Base-by-base conservation (phyloP, 1,140 invertebrate species). In the Gonatopus flavifemur region DNA sequence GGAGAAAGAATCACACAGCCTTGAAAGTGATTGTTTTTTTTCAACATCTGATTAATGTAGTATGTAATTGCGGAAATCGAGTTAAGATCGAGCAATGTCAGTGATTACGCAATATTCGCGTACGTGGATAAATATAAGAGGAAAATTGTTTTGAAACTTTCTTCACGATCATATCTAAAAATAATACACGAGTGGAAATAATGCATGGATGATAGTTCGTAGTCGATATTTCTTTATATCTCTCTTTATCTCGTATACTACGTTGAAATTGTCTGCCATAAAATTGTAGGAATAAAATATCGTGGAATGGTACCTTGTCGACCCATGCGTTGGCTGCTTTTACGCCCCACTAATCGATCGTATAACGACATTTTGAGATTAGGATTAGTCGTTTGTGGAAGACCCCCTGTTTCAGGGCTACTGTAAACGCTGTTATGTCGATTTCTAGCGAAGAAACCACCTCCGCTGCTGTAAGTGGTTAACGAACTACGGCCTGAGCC, bases 401-500 rank as follows among this genome's bases (percentile, higher is more conserved):
- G 46, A 15, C 65, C 62, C 1, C 86, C 87, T 1, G 84, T 84
- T 66, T 90, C 88, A 0, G 88, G 89, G 62, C 86, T 90, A 12
- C 88, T 88, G 66, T 91, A 91, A 1, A 91, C 88, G 10, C 86
- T 84, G 59, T 87, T 87, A 51, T 87, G 82, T 0, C 87, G 79
- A 57, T 86, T 86, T 49, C 89, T 78, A 2, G 82, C 81, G 54
- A 91, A 91, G 12, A 90, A 81, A 22, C 87, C 84, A 1, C 88
- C 88, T 1, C 74, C 72, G 1, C 88, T 90, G 19, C 89, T 91
- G 63, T 91, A 91, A 0, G 88, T 88, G 0, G 89, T 91, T 0
- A 88, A 90, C 0, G 89, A 88, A 18, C 89, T 91, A 3, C 90
- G 80, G 13, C 90, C 83, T 0, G 89, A 91, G 1, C 89, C 89